A percentile compares a stretch with the other conserved stretches of the same genome.
Evolutionary conservation across 2,113 vertebrate genomes (phyloP).

Genomic region (Poeciliopsis retropinna): DNA sequence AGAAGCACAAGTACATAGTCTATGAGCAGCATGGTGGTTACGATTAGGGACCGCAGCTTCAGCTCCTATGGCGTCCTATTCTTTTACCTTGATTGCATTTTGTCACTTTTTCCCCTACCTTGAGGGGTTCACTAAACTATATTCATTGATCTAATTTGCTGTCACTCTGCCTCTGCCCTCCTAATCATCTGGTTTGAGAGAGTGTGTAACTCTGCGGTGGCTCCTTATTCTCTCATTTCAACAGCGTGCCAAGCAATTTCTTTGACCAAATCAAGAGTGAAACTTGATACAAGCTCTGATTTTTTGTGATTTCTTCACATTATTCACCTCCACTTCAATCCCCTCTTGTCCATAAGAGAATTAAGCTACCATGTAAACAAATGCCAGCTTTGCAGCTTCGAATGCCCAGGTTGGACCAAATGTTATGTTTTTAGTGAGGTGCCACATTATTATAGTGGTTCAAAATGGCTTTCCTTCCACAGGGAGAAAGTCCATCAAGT

Average conservation of each 20-base stretch:
- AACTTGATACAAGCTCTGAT: neutral
- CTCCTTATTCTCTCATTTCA: neutral
- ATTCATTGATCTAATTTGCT: conserved; percentile 1
- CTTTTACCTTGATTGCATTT: neutral
- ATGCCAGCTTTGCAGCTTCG: neutral
- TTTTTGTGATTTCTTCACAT: neutral
- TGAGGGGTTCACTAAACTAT: neutral
- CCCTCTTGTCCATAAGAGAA: neutral
- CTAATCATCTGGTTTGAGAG: neutral
- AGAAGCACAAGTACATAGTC: neutral
- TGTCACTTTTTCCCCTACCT: neutral
- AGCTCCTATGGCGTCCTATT: neutral
- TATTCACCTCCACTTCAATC: no score
- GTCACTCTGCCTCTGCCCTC: neutral
- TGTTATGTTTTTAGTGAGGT: neutral
- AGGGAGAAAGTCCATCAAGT: neutral
- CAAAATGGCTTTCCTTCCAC: neutral
- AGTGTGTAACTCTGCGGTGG: neutral
- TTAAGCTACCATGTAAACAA: neutral
- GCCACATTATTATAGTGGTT: neutral
- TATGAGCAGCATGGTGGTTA: neutral
- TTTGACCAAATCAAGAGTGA: neutral
- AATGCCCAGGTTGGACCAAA: no score
- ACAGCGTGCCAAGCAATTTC: neutral
- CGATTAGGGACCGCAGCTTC: neutral